Evolutionary conservation across 2,797 vertebrate species (phyloP).

Genomic region (Cossypha heuglini): DNA sequence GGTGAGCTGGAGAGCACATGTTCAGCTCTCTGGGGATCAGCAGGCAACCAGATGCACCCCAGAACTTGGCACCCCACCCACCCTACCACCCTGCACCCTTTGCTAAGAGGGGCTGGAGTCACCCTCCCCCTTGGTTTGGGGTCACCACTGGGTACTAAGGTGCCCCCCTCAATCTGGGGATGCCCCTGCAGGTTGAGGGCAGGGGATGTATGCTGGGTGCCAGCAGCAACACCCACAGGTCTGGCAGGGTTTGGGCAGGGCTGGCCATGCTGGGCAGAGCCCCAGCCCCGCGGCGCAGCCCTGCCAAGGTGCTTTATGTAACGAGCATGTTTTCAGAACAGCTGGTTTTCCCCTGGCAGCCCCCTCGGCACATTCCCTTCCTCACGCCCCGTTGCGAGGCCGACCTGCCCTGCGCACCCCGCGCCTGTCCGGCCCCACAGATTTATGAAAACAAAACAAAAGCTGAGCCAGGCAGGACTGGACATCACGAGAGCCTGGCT

Average conservation of each 20-base stretch:
- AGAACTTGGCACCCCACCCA: fast-evolving
- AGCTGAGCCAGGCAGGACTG: not conserved
- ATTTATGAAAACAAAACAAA: conserved; percentile 47
- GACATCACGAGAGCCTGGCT: not conserved
- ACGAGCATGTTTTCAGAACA: not conserved
- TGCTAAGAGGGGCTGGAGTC: not conserved
- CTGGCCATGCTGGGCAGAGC: fast-evolving
- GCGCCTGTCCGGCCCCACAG: not conserved
- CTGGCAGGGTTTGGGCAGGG: not conserved
- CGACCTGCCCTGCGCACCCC: not conserved
- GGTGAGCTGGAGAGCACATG: not conserved
- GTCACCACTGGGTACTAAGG: not conserved
- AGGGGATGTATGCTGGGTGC: not conserved
- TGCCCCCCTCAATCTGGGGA: not conserved
- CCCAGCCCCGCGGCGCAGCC: fast-evolving
- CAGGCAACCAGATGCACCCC: fast-evolving
- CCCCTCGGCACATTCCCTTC: conserved; percentile 26
- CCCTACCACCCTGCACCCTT: not conserved
- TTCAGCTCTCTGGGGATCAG: not conserved
- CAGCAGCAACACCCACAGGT: not conserved
- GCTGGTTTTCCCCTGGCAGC: not conserved
- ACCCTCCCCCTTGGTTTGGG: not conserved
- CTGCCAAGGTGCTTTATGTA: conserved; percentile 27
- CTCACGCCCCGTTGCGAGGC: not conserved
- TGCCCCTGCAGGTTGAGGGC: not conserved